These are phyloP conservation scores for Trogon melanurus DNA, from an alignment of 2,113 vertebrate genomes.

Conservation along the genomic window DNA sequence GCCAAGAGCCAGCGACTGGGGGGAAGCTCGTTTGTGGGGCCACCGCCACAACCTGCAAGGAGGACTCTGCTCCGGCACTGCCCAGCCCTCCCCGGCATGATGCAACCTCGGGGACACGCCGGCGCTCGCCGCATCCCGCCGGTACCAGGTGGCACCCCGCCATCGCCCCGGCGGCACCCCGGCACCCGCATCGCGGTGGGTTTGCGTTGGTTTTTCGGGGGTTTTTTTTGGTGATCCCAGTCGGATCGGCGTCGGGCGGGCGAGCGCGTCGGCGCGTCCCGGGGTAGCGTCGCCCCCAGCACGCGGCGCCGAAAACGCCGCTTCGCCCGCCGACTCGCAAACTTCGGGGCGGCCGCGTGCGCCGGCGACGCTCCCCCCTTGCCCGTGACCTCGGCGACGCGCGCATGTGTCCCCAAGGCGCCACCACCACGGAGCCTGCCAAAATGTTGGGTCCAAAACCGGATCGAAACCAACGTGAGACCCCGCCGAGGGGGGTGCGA, in stretches of 20 bases:
- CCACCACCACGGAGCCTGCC: too few species aligned
- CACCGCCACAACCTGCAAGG: neutral
- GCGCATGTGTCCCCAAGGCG: too few species aligned
- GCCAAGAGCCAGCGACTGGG: neutral
- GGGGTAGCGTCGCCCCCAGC: neutral
- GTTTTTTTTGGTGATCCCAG: too few species aligned
- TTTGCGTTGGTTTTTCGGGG: neutral
- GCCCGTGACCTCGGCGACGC: neutral
- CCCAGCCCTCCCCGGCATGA: slow-evolving; percentile 21
- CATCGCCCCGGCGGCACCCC: too few species aligned
- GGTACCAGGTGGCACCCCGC: fast-evolving
- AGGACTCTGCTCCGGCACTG: slow-evolving; percentile 30
- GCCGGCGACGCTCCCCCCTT: neutral
- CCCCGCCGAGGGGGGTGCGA: too few species aligned
- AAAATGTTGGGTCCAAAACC: too few species aligned
- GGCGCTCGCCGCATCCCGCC: neutral
- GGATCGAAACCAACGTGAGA: too few species aligned
- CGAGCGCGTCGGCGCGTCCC: neutral
- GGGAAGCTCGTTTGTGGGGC: neutral
- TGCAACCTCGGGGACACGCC: neutral
- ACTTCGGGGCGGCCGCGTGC: neutral
- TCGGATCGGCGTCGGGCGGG: neutral
- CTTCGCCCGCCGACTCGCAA: neutral
- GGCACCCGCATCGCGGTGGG: too few species aligned
- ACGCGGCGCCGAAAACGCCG: neutral